Conservation (phyloP, 23 tunicate species). For the Ascidia mentula region DNA sequence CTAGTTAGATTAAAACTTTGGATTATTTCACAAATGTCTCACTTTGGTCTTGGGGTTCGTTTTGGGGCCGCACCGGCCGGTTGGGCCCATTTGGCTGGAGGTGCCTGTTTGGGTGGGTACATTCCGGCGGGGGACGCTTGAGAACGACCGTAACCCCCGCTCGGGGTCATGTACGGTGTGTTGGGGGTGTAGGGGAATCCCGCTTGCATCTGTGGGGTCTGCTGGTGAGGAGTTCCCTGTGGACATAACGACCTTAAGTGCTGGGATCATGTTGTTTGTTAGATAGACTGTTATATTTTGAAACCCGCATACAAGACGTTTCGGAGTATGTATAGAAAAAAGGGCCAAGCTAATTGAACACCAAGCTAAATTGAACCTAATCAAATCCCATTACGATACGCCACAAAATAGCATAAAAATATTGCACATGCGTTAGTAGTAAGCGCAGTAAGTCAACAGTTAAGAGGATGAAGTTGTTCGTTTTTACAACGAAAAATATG, state of each 20-base stretch:
- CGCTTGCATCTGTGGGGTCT: slow-evolving; percentile 25
- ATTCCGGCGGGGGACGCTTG: slow-evolving; percentile 7
- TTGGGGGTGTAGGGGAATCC: slow-evolving; percentile 56
- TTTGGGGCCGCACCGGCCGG: slow-evolving; percentile 43
- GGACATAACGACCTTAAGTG: background rate
- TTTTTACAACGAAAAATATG: no score
- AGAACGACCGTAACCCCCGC: slow-evolving; percentile 18
- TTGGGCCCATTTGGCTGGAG: slow-evolving; percentile 67
- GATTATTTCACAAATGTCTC: no score
- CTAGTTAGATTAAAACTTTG: background rate
- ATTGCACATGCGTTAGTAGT: no score
- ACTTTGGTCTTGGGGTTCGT: slow-evolving; percentile 55
- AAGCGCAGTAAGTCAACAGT: no score
- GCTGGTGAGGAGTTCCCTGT: slow-evolving; percentile 42
- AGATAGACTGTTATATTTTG: no score
- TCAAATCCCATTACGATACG: no score
- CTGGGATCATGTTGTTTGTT: background rate
- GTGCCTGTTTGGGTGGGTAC: slow-evolving; percentile 23
- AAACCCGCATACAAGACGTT: no score
- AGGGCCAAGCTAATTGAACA: no score
- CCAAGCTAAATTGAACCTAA: no score
- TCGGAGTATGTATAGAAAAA: no score
- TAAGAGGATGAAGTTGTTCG: no score
- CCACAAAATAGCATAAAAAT: no score
- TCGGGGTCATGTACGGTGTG: slow-evolving; percentile 22